These are phyloP conservation scores for Amia ocellicauda DNA, from an alignment of 2,113 vertebrate genomes.

Conservation along the genomic window DNA sequence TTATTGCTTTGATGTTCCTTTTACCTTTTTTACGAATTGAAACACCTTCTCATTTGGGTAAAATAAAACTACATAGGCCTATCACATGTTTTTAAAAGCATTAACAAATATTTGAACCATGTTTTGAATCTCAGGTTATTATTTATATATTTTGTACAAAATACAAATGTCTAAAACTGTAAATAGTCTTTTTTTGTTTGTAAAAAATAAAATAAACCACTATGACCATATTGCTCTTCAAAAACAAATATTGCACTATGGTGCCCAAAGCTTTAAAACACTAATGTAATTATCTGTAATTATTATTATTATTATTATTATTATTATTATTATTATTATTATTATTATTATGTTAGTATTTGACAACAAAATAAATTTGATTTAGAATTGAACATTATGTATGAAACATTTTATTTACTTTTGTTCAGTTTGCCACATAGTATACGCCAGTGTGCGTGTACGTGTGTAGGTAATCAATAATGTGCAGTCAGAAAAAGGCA, in stretches of 20 bases:
- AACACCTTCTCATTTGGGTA: constrained; percentile 46
- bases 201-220: constrained; percentile 67
- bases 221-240: constrained; percentile 59
- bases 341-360: constrained; percentile 58
- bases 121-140: constrained; percentile 70
- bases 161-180: constrained; percentile 66
- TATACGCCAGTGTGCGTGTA: too few species aligned
- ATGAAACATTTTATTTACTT: constrained; percentile 22
- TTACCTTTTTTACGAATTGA: constrained; percentile 41
- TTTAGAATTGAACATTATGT: constrained; percentile 49
- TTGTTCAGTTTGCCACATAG: not conserved
- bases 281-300: constrained; percentile 50
- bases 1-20: constrained; percentile 57
- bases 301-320: constrained; percentile 43
- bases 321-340: constrained; percentile 41
- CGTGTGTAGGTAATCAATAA: too few species aligned
- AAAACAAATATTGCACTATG: constrained; percentile 51
- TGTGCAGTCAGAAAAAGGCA: too few species aligned
- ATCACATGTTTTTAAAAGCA: constrained; percentile 32
- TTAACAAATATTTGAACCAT: constrained; percentile 38
- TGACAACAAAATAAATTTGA: constrained; percentile 61
- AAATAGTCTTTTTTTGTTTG: constrained; percentile 49
- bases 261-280: constrained; percentile 57
- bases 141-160: constrained; percentile 71
- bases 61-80: constrained; percentile 35